A percentile compares a stretch with the other conserved stretches of the same genome.
Evolutionary conservation across 2,113 vertebrate genomes (phyloP).

Genomic region (Chaenogobius annularis): DNA sequence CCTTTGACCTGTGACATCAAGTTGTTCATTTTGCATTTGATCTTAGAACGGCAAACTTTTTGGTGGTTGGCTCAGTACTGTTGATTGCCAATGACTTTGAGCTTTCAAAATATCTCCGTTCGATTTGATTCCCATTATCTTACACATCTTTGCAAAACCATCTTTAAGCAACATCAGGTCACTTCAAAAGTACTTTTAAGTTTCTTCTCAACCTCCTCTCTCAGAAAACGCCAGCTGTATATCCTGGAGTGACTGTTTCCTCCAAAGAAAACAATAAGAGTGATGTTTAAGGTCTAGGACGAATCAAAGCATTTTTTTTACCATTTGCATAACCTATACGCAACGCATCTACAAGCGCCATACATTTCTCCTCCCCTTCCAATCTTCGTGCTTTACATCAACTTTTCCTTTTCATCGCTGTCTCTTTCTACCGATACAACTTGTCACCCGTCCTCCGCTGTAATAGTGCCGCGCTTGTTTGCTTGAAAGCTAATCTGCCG

Average conservation of each 20-base stretch:
- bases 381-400: conserved; percentile 63
- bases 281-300: conserved; percentile 37
- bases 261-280: conserved; percentile 25
- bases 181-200: not conserved
- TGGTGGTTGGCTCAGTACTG: too few relatives aligned
- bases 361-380: conserved; percentile 53
- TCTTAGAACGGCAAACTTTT: too few relatives aligned
- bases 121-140: too few relatives aligned
- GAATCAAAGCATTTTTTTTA: conserved; percentile 38
- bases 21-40: too few relatives aligned
- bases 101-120: too few relatives aligned
- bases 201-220: not conserved
- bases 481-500: conserved; percentile 75
- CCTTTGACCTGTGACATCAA: too few relatives aligned
- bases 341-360: conserved; percentile 48
- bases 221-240: not conserved
- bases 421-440: conserved; percentile 44
- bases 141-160: too few relatives aligned
- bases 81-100: too few relatives aligned
- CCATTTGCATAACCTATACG: conserved; percentile 62
- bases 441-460: conserved; percentile 64
- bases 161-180: not conserved
- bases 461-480: conserved; percentile 66
- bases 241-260: not conserved
- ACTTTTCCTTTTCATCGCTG: conserved; percentile 35